Conservation (phyloP, 2,113 vertebrate species). For the Ctenodactylus gundi region DNA sequence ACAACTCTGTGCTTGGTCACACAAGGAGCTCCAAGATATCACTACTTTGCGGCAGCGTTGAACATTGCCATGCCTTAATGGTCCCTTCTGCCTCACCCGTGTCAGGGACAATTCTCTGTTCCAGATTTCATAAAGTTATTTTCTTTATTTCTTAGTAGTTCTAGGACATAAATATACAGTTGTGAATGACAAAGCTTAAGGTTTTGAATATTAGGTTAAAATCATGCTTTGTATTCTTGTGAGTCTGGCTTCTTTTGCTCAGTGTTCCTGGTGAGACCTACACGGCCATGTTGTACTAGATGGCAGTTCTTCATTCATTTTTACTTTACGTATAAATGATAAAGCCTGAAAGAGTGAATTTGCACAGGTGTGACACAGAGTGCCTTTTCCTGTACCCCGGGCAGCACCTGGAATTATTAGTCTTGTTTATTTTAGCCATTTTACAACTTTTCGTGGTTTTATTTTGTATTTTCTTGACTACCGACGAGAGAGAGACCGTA, state of each 20-base stretch:
- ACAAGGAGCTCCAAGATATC: background rate
- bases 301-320: background rate
- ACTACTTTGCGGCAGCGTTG: accelerated
- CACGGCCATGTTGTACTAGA: accelerated
- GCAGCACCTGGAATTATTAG: too few relatives aligned
- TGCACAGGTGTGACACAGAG: too few relatives aligned
- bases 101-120: background rate
- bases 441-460: accelerated
- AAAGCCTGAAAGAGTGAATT: background rate
- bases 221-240: background rate
- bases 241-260: too few relatives aligned
- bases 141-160: background rate
- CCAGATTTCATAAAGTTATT: accelerated
- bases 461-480: background rate
- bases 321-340: background rate
- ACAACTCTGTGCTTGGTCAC: background rate
- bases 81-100: background rate
- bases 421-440: background rate
- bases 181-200: too few relatives aligned
- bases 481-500: background rate
- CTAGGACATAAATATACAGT: too few relatives aligned
- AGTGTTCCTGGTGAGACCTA: background rate
- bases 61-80: accelerated
- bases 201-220: background rate
- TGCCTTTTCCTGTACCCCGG: background rate